These are phyloP conservation scores for Caenorhabditis elegans DNA, from an alignment of 1,140 invertebrate species.

Conservation along the genomic window DNA sequence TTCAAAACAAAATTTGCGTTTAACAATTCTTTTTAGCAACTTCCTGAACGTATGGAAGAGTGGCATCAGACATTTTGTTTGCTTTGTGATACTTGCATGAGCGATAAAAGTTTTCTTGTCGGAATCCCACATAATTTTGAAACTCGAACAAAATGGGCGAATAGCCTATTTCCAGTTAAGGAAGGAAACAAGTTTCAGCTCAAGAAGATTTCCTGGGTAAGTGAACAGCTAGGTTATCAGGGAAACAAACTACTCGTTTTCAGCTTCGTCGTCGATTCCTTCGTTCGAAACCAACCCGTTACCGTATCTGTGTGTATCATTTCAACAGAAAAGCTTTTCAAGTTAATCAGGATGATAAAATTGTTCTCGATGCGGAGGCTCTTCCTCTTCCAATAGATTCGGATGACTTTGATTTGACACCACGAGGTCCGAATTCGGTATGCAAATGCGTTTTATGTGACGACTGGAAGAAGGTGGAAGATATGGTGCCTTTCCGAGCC, in stretches of 20 bases:
- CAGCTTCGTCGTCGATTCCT: background rate
- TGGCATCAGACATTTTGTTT: slow-evolving; percentile 38
- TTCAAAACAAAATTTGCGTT: too few species aligned
- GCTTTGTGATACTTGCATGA: background rate
- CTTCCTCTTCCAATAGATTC: slow-evolving; percentile 13
- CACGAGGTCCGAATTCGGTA: background rate
- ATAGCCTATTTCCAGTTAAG: background rate
- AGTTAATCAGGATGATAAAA: background rate
- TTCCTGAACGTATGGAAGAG: background rate
- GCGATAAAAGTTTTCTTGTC: slow-evolving; percentile 16
- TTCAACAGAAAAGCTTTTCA: background rate
- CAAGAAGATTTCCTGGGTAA: background rate
- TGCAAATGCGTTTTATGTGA: slow-evolving; percentile 31
- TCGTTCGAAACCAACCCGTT: slow-evolving; percentile 16
- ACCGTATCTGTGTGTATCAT: slow-evolving; percentile 33
- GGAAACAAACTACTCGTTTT: background rate
- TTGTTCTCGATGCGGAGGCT: background rate
- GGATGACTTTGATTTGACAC: slow-evolving; percentile 21
- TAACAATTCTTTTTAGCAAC: slow-evolving; percentile 9
- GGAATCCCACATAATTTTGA: background rate
- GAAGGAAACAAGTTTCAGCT: background rate
- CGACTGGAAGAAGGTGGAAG: background rate
- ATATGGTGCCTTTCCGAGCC: background rate
- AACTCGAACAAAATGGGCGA: background rate
- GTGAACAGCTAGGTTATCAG: background rate